Conservation (phyloP, 2,113 vertebrate genomes). For the Orientallactaga bullata region DNA sequence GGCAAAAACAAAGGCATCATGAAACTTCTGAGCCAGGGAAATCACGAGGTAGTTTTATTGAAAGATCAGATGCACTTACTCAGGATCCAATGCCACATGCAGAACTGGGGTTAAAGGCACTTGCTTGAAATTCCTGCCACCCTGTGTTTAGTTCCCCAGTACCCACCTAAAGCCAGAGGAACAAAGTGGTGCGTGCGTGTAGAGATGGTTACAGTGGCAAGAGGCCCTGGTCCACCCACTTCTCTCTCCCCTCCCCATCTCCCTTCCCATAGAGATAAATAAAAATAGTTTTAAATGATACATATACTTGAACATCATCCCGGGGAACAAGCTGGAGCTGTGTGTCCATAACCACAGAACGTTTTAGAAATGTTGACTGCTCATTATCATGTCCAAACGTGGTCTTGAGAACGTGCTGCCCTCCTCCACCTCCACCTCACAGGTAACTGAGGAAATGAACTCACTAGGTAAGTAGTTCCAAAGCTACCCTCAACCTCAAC, state of each 20-base stretch:
- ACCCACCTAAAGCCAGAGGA: too few species aligned
- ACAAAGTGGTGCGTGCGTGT: too few species aligned
- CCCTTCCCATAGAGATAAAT: too few species aligned
- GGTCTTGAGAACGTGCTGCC: background rate
- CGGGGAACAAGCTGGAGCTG: background rate
- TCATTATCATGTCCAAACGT: background rate
- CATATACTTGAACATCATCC: background rate
- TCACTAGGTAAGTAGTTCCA: background rate
- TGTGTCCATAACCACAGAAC: background rate
- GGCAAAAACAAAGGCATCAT: conserved; percentile 61
- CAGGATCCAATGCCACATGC: background rate
- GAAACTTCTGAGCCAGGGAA: conserved; percentile 38
- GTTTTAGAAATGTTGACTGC: conserved; percentile 13
- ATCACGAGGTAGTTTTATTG: background rate
- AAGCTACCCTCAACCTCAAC: background rate
- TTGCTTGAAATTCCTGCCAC: too few species aligned
- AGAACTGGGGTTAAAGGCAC: too few species aligned
- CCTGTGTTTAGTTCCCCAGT: too few species aligned
- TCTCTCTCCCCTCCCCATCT: too few species aligned
- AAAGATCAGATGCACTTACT: background rate
- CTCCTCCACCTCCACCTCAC: background rate
- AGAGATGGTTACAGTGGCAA: too few species aligned
- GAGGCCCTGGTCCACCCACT: too few species aligned
- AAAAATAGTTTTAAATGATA: too few species aligned
- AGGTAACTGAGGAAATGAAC: background rate